Percentiles rank a stretch among this genome's conserved stretches.
These are phyloP conservation scores for Drosophila ezoana DNA, from an alignment of 2,888 invertebrate species.

Conservation along the genomic window DNA sequence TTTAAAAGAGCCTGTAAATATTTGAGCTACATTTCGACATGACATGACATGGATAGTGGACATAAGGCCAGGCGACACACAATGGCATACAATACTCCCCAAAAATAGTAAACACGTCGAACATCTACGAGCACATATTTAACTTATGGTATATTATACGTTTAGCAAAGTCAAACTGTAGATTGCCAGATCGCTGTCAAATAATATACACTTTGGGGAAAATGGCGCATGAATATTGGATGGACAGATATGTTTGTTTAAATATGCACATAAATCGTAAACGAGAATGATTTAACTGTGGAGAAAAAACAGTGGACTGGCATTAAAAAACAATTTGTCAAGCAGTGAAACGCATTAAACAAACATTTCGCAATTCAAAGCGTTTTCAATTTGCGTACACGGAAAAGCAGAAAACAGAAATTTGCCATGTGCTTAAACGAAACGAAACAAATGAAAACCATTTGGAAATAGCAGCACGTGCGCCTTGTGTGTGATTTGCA, in stretches of 20 bases:
- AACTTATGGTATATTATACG: conserved; percentile 13
- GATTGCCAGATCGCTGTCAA: conserved; percentile 7
- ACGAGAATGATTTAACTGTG: conserved; percentile 13
- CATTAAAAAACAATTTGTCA: conserved; percentile 65
- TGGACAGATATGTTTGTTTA: neutral
- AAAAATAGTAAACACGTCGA: conserved; percentile 28
- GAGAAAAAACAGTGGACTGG: conserved; percentile 26
- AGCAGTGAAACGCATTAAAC: conserved; percentile 52
- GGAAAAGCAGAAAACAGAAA: conserved; percentile 38
- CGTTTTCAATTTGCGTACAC: conserved; percentile 49
- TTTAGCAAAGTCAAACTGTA: conserved; percentile 34
- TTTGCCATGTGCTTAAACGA: conserved; percentile 57
- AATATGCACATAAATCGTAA: conserved; percentile 29
- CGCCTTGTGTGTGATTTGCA: conserved; percentile 49
- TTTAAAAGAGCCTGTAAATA: conserved; percentile 9
- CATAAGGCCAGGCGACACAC: conserved; percentile 11
- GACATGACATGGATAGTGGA: conserved; percentile 10
- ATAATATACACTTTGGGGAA: conserved; percentile 13
- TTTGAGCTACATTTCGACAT: conserved; percentile 1
- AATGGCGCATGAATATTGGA: neutral
- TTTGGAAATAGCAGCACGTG: conserved; percentile 69
- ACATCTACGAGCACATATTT: conserved; percentile 6
- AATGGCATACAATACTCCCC: conserved; percentile 22
- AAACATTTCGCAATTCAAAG: conserved; percentile 52
- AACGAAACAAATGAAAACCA: conserved; percentile 61